Base-by-base conservation (phyloP, 2,888 invertebrate genomes). In the Melinopterus prodromus region DNA sequence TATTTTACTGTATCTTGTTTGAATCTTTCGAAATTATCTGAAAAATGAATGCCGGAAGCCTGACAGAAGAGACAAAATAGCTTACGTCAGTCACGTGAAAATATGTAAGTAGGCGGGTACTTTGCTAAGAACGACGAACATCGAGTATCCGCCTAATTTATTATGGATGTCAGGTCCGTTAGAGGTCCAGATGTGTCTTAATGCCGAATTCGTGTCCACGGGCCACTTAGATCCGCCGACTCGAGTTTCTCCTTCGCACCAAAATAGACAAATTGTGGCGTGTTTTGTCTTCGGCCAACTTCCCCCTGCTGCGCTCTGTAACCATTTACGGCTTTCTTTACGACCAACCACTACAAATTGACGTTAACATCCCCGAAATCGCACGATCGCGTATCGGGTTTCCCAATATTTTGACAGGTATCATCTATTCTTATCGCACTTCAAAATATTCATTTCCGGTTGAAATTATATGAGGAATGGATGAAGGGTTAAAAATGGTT, bases 81-180 rank as follows among this genome's bases (percentile, higher is more conserved):
- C 53, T 2, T 12, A 53, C 53, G 53, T 53, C 53, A 53, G 9
- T 53, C 53, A 53, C 9, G 12, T 53, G 53, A 12, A 53, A 53
- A 53, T 53, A 53, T 53, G 3, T 53, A 53, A 53, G 53, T 53
- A 53, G 53, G 53, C 53, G 53, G 53, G 53, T 53, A 53, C 53
- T 53, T 53, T 53, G 53, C 53, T 12, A 53, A 7, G 53, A n/a
- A 53, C 53, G 53, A 53, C 53, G 53, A 53, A 53, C 53, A 53
- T 53, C 53, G 53, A 53, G 53, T 53, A 53, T 53, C 53, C 53
- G 53, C 53, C 53, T 53, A 53, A 53, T 53, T 53, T 53, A 53
- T 53, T 53, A 12, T 53, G 12, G 53, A 53, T 53, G 53, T 53
- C 53, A 53, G 53, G 53, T 53, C 53, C 9, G 53, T 53, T 53